phyloP scores from a whole-genome alignment of 2,888 invertebrate genomes.

The Camponotus fellah region DNA sequence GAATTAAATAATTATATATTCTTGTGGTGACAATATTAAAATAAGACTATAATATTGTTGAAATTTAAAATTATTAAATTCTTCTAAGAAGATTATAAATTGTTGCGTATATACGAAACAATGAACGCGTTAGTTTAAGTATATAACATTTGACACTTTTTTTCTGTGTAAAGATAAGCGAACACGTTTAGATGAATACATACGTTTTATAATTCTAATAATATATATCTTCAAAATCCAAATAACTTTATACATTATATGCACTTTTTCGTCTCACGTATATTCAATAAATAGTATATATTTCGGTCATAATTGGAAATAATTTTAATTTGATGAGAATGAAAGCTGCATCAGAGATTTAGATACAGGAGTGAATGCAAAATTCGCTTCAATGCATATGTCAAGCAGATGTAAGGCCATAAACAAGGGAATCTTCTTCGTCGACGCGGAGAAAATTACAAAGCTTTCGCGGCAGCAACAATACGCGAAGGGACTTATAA shows the following conservation, averaged over 20 bases:
- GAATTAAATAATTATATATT: too few relatives aligned
- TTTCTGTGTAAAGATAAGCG: too few relatives aligned
- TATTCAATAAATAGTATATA: neutral
- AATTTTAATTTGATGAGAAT: conserved; percentile 25
- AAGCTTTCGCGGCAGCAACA: conserved; percentile 9
- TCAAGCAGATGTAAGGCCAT: conserved; percentile 30
- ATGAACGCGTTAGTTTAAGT: too few relatives aligned
- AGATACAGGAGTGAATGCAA: conserved; percentile 10
- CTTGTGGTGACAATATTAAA: too few relatives aligned
- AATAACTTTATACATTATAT: neutral
- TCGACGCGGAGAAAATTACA: conserved; percentile 36
- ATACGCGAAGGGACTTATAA: conserved; percentile 19
- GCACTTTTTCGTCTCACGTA: neutral
- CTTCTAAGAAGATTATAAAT: too few relatives aligned
- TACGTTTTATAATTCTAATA: neutral
- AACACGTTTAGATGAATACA: neutral
- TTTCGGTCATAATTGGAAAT: neutral
- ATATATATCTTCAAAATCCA: neutral
- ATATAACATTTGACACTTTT: too few relatives aligned
- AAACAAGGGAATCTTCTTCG: conserved; percentile 31
- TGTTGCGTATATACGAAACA: too few relatives aligned
- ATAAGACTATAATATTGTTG: too few relatives aligned
- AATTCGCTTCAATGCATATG: conserved; percentile 11
- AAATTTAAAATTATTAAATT: too few relatives aligned
- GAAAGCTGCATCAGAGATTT: conserved; percentile 22